Conservation (phyloP, 2,797 vertebrate genomes). For the Epinephelus awoara region DNA sequence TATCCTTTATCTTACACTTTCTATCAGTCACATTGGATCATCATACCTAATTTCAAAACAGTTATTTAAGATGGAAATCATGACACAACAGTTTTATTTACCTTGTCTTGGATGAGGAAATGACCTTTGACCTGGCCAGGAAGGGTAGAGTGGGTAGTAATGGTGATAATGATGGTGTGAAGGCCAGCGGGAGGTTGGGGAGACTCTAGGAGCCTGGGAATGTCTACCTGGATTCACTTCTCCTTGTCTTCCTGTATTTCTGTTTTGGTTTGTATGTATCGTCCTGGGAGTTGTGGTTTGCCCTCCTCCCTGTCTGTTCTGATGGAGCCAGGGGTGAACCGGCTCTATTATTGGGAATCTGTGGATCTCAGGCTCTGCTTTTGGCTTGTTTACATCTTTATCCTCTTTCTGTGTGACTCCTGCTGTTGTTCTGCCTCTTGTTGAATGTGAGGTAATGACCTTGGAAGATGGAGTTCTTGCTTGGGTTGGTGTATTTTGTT, state of each 20-base stretch:
- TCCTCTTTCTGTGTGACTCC: conserved; percentile 31
- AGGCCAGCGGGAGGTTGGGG: conserved; percentile 67
- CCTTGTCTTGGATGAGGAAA: conserved; percentile 64
- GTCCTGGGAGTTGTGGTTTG: conserved; percentile 36
- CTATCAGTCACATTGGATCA: background rate
- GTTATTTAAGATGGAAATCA: background rate
- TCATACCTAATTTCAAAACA: background rate
- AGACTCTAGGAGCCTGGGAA: conserved; percentile 53
- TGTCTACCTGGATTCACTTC: conserved; percentile 50
- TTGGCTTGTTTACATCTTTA: conserved; percentile 37
- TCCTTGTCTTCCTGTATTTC: conserved; percentile 38
- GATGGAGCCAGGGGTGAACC: conserved; percentile 83
- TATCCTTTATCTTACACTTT: background rate
- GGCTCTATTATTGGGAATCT: conserved; percentile 68
- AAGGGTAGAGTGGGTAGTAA: conserved; percentile 56
- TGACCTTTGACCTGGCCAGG: conserved; percentile 65
- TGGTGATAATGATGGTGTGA: conserved; percentile 55
- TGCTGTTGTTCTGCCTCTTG: conserved; percentile 37
- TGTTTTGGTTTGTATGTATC: conserved; percentile 51
- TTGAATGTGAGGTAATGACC: conserved; percentile 48
- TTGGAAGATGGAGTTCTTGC: conserved; percentile 51
- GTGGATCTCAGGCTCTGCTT: conserved; percentile 47
- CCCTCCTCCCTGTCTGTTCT: conserved; percentile 56
- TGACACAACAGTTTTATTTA: conserved; percentile 40
- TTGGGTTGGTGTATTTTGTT: conserved; percentile 35